Evolutionary conservation across 2,113 vertebrate genomes (phyloP).

Genomic region (Lathamus discolor): DNA sequence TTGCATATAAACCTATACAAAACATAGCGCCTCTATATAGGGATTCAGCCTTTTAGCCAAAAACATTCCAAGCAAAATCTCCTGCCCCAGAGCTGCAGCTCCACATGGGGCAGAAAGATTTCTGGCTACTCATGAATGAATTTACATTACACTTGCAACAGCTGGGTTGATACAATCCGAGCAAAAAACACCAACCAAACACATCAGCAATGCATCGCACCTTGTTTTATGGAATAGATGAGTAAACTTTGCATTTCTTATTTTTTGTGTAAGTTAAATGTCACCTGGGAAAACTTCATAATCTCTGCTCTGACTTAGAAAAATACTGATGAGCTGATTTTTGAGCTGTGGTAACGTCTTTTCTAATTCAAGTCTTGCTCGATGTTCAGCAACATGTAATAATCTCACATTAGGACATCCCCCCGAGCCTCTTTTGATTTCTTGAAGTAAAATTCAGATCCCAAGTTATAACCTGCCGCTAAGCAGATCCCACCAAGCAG

Average conservation of each 20-base stretch:
- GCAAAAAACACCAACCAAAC: neutral
- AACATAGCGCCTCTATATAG: fast-evolving
- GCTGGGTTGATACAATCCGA: neutral
- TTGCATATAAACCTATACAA: neutral
- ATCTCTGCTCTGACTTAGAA: neutral
- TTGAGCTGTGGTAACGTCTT: neutral
- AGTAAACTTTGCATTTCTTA: neutral
- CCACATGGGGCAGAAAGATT: neutral
- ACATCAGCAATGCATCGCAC: fast-evolving
- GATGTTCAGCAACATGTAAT: neutral
- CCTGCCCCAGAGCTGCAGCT: neutral
- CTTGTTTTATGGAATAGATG: neutral
- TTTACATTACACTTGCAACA: neutral
- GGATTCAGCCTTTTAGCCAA: neutral
- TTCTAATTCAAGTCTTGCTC: neutral
- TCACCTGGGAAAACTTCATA: neutral
- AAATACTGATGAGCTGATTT: neutral
- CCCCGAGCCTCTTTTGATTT: neutral
- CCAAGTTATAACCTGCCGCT: neutral
- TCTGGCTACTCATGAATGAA: fast-evolving
- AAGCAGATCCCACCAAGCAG: neutral
- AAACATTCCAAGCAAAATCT: neutral
- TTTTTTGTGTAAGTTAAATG: neutral
- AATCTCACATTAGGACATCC: neutral
- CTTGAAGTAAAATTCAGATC: neutral